These are phyloP conservation scores for Cyprinodon tularosa DNA, from an alignment of 2,113 vertebrate species.

Conservation along the genomic window DNA sequence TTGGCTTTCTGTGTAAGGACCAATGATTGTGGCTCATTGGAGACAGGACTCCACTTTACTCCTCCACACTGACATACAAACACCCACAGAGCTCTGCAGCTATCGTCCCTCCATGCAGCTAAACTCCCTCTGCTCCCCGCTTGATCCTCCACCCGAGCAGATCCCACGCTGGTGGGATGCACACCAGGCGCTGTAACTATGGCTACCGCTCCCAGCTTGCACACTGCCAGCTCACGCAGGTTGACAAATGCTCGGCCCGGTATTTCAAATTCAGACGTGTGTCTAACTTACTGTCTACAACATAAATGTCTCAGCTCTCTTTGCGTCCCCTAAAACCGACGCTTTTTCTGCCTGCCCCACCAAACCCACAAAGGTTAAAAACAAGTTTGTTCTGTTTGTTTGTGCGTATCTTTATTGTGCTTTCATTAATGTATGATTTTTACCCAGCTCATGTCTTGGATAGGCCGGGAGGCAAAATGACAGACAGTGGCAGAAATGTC, in stretches of 20 bases:
- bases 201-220: slow-evolving; percentile 58
- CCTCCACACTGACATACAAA: slow-evolving; percentile 28
- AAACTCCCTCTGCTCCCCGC: slow-evolving; percentile 40
- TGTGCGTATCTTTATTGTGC: slow-evolving; percentile 47
- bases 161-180: slow-evolving; percentile 57
- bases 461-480: slow-evolving; percentile 63
- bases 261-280: neutral
- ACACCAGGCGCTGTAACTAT: slow-evolving; percentile 65
- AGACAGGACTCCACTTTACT: slow-evolving; percentile 54
- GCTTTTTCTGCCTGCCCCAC: slow-evolving; percentile 25
- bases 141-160: slow-evolving; percentile 45
- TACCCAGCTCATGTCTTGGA: slow-evolving; percentile 44
- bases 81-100: slow-evolving; percentile 36
- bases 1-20: slow-evolving; percentile 23
- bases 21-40: slow-evolving; percentile 49
- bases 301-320: neutral
- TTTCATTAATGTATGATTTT: slow-evolving; percentile 59
- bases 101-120: slow-evolving; percentile 39
- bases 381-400: neutral
- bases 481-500: slow-evolving; percentile 71
- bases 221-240: slow-evolving; percentile 29
- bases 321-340: slow-evolving; percentile 23
- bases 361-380: slow-evolving; percentile 29
- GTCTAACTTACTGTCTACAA: slow-evolving; percentile 11
- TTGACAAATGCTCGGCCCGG: slow-evolving; percentile 5